Base-by-base conservation (phyloP, 2,113 vertebrate species). In the Coturnix japonica region DNA sequence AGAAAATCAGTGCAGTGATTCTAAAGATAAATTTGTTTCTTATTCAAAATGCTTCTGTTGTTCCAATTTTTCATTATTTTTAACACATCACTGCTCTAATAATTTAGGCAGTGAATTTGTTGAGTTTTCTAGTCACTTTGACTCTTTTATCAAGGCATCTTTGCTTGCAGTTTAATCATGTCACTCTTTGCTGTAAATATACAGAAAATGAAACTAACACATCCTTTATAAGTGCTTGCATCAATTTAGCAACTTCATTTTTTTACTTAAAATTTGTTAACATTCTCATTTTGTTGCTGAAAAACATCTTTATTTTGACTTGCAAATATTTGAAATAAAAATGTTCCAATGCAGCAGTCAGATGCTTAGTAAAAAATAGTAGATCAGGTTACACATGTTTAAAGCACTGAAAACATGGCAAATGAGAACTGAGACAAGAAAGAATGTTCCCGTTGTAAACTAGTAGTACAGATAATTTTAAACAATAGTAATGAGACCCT, bases 401-500 rank as follows among this genome's bases (percentile, higher is more conserved):
- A 75, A 41, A 81, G 35, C 30, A 75, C 61, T 43, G 65, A 76
- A 94, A 91, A 78, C 44, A 67, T 2, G 49, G 39, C 43, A 71
- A 91, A 93, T 83, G 86, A 96, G 91, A 90, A 85, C 20, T 31
- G 78, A 91, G 60, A 39, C 4, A 6, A 84, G 81, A 94, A 94
- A 93, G 67, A 94, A 69, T 64, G 0, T 72, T 94, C 82, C 91
- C 93, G 83, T 87, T 93, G 66, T 89, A 93, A 94, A 81, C 76
- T 90, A 94, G 74, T 66, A 44, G 60, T 74, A 85, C 9, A 89
- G 77, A 90, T 92, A 71, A 80, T 93, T 88, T 96, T 92, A 95
- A 96, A 95, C 93, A 95, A 96, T 95, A 75, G 79, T 92, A 97
- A 94, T 89, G 74, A 93, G 93, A 93, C 87, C 73, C 93, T 94